Evolutionary conservation across 2,113 vertebrate species (phyloP).

Genomic region (Pitta sordida): DNA sequence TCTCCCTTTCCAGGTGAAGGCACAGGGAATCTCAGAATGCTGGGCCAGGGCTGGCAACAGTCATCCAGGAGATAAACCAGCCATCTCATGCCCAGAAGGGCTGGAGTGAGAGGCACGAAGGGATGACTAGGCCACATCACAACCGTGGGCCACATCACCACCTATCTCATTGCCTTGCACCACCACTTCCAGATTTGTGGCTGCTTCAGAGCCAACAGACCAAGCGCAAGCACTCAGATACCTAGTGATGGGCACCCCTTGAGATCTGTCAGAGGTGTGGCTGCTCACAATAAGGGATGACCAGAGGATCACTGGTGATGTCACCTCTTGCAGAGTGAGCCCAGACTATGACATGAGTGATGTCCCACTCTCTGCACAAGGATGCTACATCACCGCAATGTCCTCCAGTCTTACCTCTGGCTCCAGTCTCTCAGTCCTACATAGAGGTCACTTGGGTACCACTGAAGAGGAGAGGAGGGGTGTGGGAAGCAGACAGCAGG

Average conservation of each 20-base stretch:
- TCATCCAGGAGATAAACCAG: background rate
- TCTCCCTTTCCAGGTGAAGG: background rate
- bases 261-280: background rate
- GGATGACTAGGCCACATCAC: background rate
- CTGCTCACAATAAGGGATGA: background rate
- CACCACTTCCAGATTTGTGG: background rate
- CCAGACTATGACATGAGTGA: background rate
- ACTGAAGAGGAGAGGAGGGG: background rate
- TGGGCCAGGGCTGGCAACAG: background rate
- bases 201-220: background rate
- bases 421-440: background rate
- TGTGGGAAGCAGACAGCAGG: background rate
- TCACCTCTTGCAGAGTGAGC: background rate
- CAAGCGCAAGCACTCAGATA: accelerated
- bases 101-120: background rate
- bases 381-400: background rate
- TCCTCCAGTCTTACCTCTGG: background rate
- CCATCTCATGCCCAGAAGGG: background rate
- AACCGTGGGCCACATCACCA: background rate
- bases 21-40: background rate
- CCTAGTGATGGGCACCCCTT: background rate
- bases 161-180: accelerated
- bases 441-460: background rate
- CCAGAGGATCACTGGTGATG: background rate
- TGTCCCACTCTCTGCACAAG: background rate